Percentiles rank a stretch among this genome's conserved stretches.
phyloP scores from a whole-genome alignment of 92 coral and sea anemone species.

The Epizoanthus illoricatus region DNA sequence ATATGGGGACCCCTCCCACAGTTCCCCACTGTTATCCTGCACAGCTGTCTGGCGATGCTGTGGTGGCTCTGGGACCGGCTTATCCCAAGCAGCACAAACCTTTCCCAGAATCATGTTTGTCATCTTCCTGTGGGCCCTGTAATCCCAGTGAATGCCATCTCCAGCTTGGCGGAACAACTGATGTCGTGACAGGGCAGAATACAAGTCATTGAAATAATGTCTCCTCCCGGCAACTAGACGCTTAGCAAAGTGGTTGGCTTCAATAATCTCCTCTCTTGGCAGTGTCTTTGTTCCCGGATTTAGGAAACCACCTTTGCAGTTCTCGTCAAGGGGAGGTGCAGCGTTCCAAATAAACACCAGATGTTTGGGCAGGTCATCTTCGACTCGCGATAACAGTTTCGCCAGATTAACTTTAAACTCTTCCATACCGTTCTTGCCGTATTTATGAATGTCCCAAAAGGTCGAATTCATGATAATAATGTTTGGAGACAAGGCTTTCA shows the following conservation, averaged over 20 bases:
- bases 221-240: slow-evolving; percentile 34
- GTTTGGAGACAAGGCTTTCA: slow-evolving; percentile 70
- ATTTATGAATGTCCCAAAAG: slow-evolving; percentile 89
- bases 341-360: slow-evolving; percentile 86
- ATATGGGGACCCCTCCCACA: slow-evolving; percentile 35
- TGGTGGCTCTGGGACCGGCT: slow-evolving; percentile 49
- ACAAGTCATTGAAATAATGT: slow-evolving; percentile 65
- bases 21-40: slow-evolving; percentile 1
- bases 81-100: slow-evolving; percentile 61
- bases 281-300: slow-evolving; percentile 70
- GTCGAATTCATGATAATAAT: slow-evolving; percentile 86
- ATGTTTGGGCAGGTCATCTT: slow-evolving; percentile 47
- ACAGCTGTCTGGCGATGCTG: slow-evolving; percentile 20
- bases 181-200: slow-evolving; percentile 36
- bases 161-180: slow-evolving; percentile 64
- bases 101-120: slow-evolving; percentile 71
- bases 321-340: slow-evolving; percentile 77
- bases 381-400: slow-evolving; percentile 57
- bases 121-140: slow-evolving; percentile 82
- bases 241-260: slow-evolving; percentile 68
- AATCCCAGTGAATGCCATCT: slow-evolving; percentile 95
- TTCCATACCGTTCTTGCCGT: slow-evolving; percentile 62
- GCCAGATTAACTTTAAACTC: slow-evolving; percentile 63
- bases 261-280: slow-evolving; percentile 55
- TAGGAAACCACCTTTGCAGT: slow-evolving; percentile 83